phyloP scores from a whole-genome alignment of 2,113 vertebrate genomes.

The Hydrochoerus hydrochaeris region DNA sequence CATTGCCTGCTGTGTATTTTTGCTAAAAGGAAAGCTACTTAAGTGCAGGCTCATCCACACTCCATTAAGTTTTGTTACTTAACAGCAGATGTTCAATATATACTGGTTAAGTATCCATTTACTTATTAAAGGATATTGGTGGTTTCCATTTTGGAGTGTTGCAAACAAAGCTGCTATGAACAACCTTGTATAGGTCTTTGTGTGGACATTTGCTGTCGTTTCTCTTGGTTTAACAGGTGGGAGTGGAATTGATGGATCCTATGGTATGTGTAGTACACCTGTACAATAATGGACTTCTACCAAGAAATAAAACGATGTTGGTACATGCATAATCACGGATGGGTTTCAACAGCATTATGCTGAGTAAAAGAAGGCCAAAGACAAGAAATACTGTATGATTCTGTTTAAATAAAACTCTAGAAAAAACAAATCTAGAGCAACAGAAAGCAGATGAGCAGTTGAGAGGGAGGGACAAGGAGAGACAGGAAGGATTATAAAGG shows the following conservation, averaged over 20 bases:
- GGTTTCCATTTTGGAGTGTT: neutral
- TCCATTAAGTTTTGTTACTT: neutral
- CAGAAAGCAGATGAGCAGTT: neutral
- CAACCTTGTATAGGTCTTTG: neutral
- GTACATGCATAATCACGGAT: neutral
- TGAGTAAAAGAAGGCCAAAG: constrained; percentile 20
- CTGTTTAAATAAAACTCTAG: neutral
- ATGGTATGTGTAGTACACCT: neutral
- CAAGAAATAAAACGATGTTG: neutral
- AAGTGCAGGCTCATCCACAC: neutral
- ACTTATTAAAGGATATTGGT: neutral
- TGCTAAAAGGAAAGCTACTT: neutral
- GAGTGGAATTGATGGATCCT: neutral
- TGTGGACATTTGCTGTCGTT: neutral
- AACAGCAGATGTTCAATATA: neutral
- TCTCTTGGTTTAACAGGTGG: neutral
- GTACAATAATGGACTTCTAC: neutral
- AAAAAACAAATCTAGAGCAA: neutral
- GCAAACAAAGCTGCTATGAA: neutral
- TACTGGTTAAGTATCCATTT: neutral
- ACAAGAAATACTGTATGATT: neutral
- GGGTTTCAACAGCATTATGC: neutral
- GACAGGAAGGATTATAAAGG: neutral
- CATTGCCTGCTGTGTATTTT: neutral
- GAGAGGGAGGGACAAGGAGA: neutral